phyloP scores from a whole-genome alignment of 2,797 vertebrate genomes.

The Anabas testudineus region DNA sequence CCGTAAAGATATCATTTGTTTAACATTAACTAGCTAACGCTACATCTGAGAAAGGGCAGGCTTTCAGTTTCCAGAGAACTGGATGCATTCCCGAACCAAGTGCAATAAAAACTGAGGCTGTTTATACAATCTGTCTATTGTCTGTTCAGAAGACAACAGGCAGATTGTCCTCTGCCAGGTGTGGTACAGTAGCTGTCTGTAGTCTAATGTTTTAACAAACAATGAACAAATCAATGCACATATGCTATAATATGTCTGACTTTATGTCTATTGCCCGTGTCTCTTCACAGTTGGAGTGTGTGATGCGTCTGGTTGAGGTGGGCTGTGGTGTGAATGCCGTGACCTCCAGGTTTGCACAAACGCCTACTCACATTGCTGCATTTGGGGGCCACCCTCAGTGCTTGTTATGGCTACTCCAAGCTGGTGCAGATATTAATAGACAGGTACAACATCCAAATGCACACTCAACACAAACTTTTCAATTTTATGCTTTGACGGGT shows the following conservation, averaged over 20 bases:
- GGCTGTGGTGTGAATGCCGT: constrained; percentile 92
- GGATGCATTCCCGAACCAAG: constrained; percentile 9
- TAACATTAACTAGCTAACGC: background rate
- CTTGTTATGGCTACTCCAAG: constrained; percentile 96
- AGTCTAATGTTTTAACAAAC: background rate
- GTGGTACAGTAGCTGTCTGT: too few species aligned
- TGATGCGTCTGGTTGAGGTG: constrained; percentile 93
- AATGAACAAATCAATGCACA: background rate
- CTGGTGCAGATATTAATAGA: constrained; percentile 96
- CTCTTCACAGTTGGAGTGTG: constrained; percentile 92
- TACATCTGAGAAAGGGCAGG: background rate
- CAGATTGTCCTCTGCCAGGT: too few species aligned
- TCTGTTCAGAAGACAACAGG: too few species aligned
- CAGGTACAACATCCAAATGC: constrained; percentile 84
- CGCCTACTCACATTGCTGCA: constrained; percentile 96
- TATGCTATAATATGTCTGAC: background rate
- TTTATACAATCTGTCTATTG: too few species aligned
- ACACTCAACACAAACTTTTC: constrained; percentile 6
- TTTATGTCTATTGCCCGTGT: constrained; percentile 20
- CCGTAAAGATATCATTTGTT: background rate
- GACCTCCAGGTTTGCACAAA: constrained; percentile 97
- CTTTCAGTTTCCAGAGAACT: constrained; percentile 2
- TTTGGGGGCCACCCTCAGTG: constrained; percentile 98
- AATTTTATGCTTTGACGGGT: too few species aligned
- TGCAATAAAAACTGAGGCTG: background rate